Base-by-base conservation (phyloP, 92 coral and sea anemone species). In the Parazoanthus atlanticus region DNA sequence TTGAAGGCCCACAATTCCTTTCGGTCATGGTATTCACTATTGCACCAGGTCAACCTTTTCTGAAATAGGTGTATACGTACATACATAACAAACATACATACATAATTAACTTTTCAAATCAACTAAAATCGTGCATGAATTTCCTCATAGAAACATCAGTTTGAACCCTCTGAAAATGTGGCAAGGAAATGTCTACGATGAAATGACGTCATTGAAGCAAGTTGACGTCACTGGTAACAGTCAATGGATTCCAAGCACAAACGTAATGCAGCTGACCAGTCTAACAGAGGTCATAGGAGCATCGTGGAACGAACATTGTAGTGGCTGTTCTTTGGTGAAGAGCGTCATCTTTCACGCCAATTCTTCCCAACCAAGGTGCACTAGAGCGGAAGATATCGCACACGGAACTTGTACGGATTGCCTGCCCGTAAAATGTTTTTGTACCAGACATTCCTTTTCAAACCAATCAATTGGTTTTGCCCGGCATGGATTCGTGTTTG, bases 281-380 rank as follows among this genome's bases (percentile, higher is more conserved):
- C 91, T 94, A 29, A 83, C 88, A 29, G 88, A 86, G 9, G 86
- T 94, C 25, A 80, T 73, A 29, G 96, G 94, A 5, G 28, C 86
- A 3, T 88, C 93, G 3, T 94, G 96, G 96, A 94, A 80, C 69
- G 36, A 81, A 2, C 40, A 73, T 28, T 94, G 96, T 40, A 31
- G 6, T 28, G 89, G 80, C 65, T 79, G 92, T 30, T 89, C 83
- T 25, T 91, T 93, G 52, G 80, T 93, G 19, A 94, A 80, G 76
- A 91, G 91, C 32, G 3, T 40, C 12, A 83, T 19, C n/a, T 40
- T 66, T 21, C 38, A 67, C 26, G 32, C 21, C 40, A 83, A 83
- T 34, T 12, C 9, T 2, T 40, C 86, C 36, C 64, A 71, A 40
- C 38, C 76, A 69, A 72, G 86, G 33, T 83, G 86, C 26, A 66